A percentile compares a stretch with the other conserved stretches of the same genome.
phyloP scores from a whole-genome alignment of 2,113 vertebrate genomes.

The Lipophrys pholis region DNA sequence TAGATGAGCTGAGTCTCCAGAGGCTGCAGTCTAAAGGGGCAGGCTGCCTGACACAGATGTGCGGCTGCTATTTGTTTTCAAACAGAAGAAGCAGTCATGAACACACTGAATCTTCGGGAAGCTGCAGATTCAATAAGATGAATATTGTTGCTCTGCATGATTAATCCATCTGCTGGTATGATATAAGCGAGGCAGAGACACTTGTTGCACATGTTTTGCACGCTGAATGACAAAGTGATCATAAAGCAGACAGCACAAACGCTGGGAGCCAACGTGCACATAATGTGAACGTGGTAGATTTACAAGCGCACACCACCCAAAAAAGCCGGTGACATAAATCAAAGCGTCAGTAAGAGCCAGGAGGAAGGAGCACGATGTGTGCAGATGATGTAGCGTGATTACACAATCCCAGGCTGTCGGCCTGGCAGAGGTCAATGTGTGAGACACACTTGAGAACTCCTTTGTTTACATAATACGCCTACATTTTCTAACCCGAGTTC shows the following conservation, averaged over 20 bases:
- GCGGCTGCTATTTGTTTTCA: constrained; percentile 26
- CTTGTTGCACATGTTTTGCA: neutral
- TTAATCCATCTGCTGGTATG: constrained; percentile 15
- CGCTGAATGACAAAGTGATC: constrained; percentile 4
- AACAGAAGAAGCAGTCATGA: neutral
- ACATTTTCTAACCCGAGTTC: neutral
- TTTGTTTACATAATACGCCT: constrained; percentile 15
- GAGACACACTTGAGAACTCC: constrained; percentile 28
- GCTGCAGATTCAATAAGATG: neutral
- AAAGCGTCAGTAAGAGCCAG: constrained; percentile 66
- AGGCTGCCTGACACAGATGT: constrained; percentile 11
- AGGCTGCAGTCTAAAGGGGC: constrained; percentile 5
- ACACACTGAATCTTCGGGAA: too few relatives aligned
- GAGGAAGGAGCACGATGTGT: constrained; percentile 36
- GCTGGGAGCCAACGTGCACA: neutral
- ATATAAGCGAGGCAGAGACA: constrained; percentile 20
- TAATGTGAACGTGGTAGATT: neutral
- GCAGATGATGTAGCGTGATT: constrained; percentile 48
- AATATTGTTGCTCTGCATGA: neutral
- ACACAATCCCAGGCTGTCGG: constrained; percentile 63
- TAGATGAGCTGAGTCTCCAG: constrained; percentile 12
- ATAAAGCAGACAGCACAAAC: neutral
- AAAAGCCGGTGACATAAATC: constrained; percentile 60
- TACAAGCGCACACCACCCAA: constrained; percentile 5
- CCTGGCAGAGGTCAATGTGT: constrained; percentile 31